Evolutionary conservation across 2,888 invertebrate genomes (phyloP).

Genomic region (Antitype chi): DNA sequence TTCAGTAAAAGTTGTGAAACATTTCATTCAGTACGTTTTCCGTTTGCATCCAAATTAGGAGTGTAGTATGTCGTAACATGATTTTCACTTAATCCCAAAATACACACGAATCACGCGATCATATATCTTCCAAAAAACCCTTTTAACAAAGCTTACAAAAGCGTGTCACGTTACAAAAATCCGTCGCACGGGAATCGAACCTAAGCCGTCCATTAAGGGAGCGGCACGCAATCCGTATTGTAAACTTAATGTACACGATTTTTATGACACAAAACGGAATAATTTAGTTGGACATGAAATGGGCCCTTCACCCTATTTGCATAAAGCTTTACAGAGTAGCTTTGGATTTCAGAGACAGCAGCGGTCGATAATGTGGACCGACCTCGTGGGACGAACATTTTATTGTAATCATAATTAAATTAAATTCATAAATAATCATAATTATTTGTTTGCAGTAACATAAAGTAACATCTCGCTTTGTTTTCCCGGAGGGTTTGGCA

Average conservation of each 20-base stretch:
- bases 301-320: slow-evolving; percentile 72
- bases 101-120: slow-evolving; percentile 25
- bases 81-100: slow-evolving; percentile 36
- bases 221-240: slow-evolving; percentile 69
- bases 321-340: slow-evolving; percentile 53
- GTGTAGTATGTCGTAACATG: background rate
- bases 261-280: slow-evolving; percentile 74
- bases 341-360: slow-evolving; percentile 28
- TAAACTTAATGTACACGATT: slow-evolving; percentile 64
- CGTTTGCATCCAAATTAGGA: slow-evolving; percentile 2
- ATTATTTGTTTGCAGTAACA: no score
- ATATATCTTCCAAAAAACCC: slow-evolving; percentile 33
- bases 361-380: slow-evolving; percentile 11
- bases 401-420: no score
- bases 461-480: no score
- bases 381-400: no score
- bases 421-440: no score
- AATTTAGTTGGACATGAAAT: slow-evolving; percentile 78
- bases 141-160: slow-evolving; percentile 34
- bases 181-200: slow-evolving; percentile 70
- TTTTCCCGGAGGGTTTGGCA: no score
- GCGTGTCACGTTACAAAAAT: slow-evolving; percentile 60
- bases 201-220: slow-evolving; percentile 67
- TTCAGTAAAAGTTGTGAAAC: background rate
- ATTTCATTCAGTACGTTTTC: background rate